These are phyloP conservation scores for Tokudaia muenninki DNA, from an alignment of 2,797 vertebrate genomes.

Conservation along the genomic window DNA sequence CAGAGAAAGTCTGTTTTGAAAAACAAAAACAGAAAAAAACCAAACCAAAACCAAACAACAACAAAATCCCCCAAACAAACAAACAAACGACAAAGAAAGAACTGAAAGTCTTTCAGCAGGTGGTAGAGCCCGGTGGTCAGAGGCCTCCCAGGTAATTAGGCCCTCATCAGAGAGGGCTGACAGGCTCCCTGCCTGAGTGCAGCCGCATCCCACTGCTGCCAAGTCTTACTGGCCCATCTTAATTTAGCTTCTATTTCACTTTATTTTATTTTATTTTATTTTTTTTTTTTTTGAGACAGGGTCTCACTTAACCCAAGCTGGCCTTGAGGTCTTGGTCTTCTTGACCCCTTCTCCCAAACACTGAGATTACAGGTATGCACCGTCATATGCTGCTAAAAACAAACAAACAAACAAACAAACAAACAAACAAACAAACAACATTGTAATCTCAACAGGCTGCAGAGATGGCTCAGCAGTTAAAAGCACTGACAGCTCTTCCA, in stretches of 20 bases:
- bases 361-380: background rate
- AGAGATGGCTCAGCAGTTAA: background rate
- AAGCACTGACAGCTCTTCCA: background rate
- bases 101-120: background rate
- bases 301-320: background rate
- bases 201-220: background rate
- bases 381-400: background rate
- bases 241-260: background rate
- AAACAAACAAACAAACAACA: background rate
- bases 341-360: background rate
- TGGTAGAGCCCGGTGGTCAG: background rate
- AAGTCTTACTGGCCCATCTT: background rate
- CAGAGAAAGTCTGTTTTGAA: background rate
- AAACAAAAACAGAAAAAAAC: background rate
- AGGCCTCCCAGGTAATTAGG: background rate
- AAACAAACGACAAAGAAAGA: background rate
- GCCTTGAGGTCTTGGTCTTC: background rate
- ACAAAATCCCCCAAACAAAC: too few species aligned
- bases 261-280: background rate
- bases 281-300: background rate
- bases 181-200: background rate
- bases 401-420: too few species aligned
- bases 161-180: background rate
- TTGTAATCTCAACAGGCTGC: background rate
- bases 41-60: too few species aligned